These are phyloP conservation scores for Antedon mediterranea DNA, from an alignment of 53 echinoderm and acorn worm species.

Conservation along the genomic window DNA sequence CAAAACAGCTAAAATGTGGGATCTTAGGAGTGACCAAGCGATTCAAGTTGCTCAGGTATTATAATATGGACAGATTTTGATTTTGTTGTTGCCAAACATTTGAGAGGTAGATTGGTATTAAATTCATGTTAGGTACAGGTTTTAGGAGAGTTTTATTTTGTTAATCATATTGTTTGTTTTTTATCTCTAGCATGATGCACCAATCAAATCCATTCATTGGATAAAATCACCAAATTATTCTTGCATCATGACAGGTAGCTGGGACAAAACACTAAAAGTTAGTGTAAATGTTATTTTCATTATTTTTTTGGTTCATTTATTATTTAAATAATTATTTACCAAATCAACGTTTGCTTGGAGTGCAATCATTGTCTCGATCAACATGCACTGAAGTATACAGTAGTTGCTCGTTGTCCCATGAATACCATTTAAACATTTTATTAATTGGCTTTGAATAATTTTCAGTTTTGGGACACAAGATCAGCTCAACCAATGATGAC, in stretches of 20 bases:
- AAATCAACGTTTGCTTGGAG: too few species aligned
- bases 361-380: too few species aligned
- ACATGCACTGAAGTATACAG: too few species aligned
- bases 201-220: conserved; percentile 73
- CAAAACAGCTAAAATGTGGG: conserved; percentile 99
- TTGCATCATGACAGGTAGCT: conserved; percentile 93
- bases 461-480: conserved; percentile 89
- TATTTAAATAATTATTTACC: too few species aligned
- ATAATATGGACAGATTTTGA: neutral
- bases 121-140: neutral
- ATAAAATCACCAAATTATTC: conserved; percentile 80
- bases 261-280: conserved; percentile 98
- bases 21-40: conserved; percentile 76
- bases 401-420: too few species aligned
- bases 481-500: conserved; percentile 67
- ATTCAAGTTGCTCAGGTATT: conserved; percentile 88
- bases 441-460: neutral
- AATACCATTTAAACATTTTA: too few species aligned
- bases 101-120: neutral
- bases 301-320: too few species aligned
- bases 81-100: neutral
- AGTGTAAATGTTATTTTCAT: too few species aligned
- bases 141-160: neutral
- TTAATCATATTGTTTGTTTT: neutral
- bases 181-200: conserved; percentile 60